Evolutionary conservation across 2,888 invertebrate species (phyloP).

Genomic region (Blera fallax): DNA sequence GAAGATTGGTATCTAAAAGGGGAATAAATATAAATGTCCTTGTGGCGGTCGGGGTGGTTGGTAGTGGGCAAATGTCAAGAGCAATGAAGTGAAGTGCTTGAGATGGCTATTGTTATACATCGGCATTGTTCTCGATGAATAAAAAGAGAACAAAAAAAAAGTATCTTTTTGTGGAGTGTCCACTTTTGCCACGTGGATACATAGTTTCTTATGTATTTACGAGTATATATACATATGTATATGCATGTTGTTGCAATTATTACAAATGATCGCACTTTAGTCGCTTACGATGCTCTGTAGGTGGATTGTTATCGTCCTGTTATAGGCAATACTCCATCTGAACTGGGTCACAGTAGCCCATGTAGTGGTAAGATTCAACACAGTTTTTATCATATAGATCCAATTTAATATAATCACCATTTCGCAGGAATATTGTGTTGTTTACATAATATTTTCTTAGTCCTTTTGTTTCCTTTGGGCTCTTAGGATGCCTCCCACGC

Average conservation of each 20-base stretch:
- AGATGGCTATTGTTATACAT: slow-evolving; percentile 18
- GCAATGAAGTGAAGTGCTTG: slow-evolving; percentile 20
- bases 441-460: no score
- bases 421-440: no score
- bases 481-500: no score
- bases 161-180: not conserved
- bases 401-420: no score
- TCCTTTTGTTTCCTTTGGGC: no score
- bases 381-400: no score
- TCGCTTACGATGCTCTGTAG: not conserved
- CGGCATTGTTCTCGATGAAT: slow-evolving; percentile 12
- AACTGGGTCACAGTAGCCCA: no score
- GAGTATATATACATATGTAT: no score
- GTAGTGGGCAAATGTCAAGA: slow-evolving; percentile 6
- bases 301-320: not conserved
- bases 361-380: no score
- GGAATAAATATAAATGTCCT: slow-evolving; percentile 19
- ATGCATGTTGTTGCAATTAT: no score
- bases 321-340: not conserved
- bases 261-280: not conserved
- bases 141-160: not conserved
- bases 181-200: not conserved
- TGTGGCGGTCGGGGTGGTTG: slow-evolving; percentile 3
- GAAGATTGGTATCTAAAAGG: slow-evolving; percentile 42
- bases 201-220: not conserved